Evolutionary conservation across 2,888 invertebrate genomes (phyloP), one percentile per base, ranked within the genome.

Genomic region (Callimorpha dominula): DNA sequence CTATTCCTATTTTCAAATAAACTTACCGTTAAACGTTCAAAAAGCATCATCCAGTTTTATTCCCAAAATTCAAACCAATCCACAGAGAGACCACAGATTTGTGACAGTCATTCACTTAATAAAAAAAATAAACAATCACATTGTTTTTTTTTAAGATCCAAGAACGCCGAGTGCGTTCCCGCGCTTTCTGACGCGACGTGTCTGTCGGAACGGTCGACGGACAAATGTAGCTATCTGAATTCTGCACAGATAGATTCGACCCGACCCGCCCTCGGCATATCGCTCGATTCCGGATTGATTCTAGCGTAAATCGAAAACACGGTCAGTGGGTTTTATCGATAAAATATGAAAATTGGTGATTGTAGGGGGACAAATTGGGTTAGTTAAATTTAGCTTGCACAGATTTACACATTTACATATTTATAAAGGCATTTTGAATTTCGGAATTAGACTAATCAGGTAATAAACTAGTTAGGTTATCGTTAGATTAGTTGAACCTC

Each of bases 241-340:
- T 84, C 82, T 80, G 80, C 82, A 79, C 78, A 73, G 80, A 81
- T 79, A 77, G 80, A 75, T 78, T 68, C 82, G 85, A 82, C 78
- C 84, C 77, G 81, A 83, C 79, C 78, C 79, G 84, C 81, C 84
- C 85, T 84, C 81, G 64, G 79, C 81, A 81, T 83, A 85, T 83
- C 80, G 79, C 78, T 83, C 82, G 80, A 83, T 85, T 76, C 83
- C 79, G 81, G 73, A 83, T 83, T 77, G 80, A 83, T 82, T 74
- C 75, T 70, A 79, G 72, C 73, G 67, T 76, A 73, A 74, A 73
- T 77, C 71, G 20, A 70, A 85, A 84, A 82, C 84, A 77, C 79
- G 85, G 84, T 85, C 81, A 85, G 74, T 79, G 74, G 78, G 76
- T 68, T 81, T 74, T 72, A 80, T 80, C 75, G 76, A 78, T 73